Conservation (phyloP, 2,888 invertebrate genomes). For the Athalia circularis region DNA sequence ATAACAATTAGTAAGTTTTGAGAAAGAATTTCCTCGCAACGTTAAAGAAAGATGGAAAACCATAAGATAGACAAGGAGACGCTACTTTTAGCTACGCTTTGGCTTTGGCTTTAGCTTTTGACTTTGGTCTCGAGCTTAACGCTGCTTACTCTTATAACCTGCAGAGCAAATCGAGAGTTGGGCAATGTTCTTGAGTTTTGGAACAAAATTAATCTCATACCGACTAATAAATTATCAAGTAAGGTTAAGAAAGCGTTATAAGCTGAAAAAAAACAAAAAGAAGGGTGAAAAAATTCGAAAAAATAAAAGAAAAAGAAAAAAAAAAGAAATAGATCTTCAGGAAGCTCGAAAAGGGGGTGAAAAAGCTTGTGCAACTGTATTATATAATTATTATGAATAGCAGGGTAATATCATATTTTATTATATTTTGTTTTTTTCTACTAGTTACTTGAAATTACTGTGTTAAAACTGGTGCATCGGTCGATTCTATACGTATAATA, state of each 20-base stretch:
- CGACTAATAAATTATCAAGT: conserved; percentile 42
- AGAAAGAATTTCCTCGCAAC: conserved; percentile 32
- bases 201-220: conserved; percentile 37
- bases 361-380: too few species aligned
- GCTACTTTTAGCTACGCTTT: neutral
- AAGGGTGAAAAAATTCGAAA: neutral
- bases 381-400: too few species aligned
- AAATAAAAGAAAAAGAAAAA: neutral
- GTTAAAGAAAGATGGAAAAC: neutral
- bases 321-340: neutral
- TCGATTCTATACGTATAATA: neutral
- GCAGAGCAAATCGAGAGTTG: conserved; percentile 11
- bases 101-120: neutral
- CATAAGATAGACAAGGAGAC: too few species aligned
- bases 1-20: conserved; percentile 31
- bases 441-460: neutral
- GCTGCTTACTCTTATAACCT: neutral
- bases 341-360: too few species aligned
- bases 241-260: neutral
- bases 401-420: too few species aligned
- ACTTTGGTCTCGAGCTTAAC: neutral
- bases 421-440: too few species aligned
- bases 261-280: neutral
- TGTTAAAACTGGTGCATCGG: conserved; percentile 26
- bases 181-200: neutral